Evolutionary conservation across 2,888 invertebrate species (phyloP), one percentile per base, ranked within the genome.

Genomic region (Meta bourneti): DNA sequence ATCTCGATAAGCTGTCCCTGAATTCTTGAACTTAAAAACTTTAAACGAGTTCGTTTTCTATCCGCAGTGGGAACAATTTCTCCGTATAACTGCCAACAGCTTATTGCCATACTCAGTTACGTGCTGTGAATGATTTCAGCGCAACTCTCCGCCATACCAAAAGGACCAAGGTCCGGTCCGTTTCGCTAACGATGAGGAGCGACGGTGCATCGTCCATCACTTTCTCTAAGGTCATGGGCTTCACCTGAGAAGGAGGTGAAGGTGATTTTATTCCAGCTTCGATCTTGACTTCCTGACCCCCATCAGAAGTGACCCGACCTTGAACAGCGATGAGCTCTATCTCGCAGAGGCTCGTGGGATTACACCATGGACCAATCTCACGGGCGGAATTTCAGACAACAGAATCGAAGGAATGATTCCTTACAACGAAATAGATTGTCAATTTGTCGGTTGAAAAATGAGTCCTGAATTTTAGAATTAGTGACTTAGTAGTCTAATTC

Each of bases 251-350:
- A 86, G 70, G 78, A 77, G 86, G 86, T 86, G 86, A 86, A 86
- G 86, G 86, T 78, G 78, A 20, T 70, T 70, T 77, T 69, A 16
- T 16, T 52, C 34, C 61, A 34, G 71, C 52, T 70, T 81, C 88
- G 88, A 81, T 88, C 88, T 88, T 88, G 88, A 88, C 88, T 88
- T 74, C 74, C 74, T 88, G 80, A 80, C 88, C 88, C 75, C 88
- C n/a, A 49, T 20, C 1, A 16, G 69, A n/a, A 54, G 20, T 79
- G 88, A 88, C 88, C 88, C 49, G 75, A 88, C 81, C 88, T 88
- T 88, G 80, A 48, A 16, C 34, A 54, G 72, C 7, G 19, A 34
- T 4, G 34, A 34, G 34, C 34, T 34, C 34, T 34, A 34, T 34
- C 34, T 34, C 34, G 4, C 34, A 34, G 34, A 2, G 34, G 34